Conservation (phyloP, 2,113 vertebrate species). For the Erinaceus europaeus region DNA sequence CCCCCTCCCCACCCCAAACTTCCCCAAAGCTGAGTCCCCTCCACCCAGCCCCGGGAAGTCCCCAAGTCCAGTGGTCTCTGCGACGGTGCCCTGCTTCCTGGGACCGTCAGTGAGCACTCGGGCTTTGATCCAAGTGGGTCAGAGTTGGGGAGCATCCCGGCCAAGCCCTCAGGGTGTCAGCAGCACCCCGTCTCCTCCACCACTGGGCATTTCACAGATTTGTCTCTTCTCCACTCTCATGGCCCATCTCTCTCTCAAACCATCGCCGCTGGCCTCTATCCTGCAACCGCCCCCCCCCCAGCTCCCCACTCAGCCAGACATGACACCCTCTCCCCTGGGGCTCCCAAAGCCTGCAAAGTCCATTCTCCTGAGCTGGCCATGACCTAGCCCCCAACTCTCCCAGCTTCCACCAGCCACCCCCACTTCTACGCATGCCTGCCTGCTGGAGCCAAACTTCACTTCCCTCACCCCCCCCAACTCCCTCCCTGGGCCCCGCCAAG, state of each 20-base stretch:
- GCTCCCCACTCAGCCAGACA: not conserved
- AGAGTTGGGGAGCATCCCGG: not conserved
- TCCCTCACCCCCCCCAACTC: not conserved
- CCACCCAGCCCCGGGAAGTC: constrained; percentile 40
- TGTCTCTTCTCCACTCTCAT: not conserved
- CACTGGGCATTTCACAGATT: not conserved
- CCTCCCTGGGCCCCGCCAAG: not conserved
- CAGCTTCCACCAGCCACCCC: not conserved
- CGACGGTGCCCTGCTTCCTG: not conserved
- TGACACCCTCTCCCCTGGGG: too few species aligned
- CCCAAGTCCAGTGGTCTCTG: not conserved
- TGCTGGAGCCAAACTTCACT: not conserved
- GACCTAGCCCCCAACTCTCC: not conserved
- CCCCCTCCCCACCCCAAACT: constrained; percentile 43
- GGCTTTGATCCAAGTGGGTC: not conserved
- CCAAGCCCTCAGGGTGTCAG: not conserved
- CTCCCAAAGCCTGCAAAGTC: not conserved
- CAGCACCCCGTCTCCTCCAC: not conserved
- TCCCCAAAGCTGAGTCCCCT: not conserved
- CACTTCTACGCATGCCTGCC: not conserved
- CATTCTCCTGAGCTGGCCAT: not conserved
- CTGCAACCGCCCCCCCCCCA: accelerated
- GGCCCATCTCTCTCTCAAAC: not conserved
- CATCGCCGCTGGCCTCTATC: too few species aligned
- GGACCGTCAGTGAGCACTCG: not conserved